These are phyloP conservation scores for Labia minor DNA, from an alignment of 2,888 invertebrate species.

Conservation along the genomic window DNA sequence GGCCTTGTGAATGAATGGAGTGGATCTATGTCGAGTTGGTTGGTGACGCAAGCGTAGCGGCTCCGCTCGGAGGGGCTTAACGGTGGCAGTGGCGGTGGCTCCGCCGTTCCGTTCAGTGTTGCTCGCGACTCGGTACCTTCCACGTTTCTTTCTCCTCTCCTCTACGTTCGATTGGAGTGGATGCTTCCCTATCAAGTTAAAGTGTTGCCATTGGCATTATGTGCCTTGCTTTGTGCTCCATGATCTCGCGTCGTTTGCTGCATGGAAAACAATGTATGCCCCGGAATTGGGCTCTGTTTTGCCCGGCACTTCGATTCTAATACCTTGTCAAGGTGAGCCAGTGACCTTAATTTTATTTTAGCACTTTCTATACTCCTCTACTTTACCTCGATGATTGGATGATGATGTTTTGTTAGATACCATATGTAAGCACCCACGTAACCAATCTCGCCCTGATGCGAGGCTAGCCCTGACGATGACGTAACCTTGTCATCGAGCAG, in stretches of 20 bases:
- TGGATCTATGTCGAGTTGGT: not conserved
- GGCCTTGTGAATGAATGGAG: not conserved
- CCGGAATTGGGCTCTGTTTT: not conserved
- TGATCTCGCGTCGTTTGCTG: not conserved
- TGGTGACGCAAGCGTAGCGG: not conserved
- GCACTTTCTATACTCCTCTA: not conserved
- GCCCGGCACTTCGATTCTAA: not conserved
- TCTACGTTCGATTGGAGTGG: too few relatives aligned
- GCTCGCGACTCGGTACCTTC: not conserved
- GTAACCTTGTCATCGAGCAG: conserved; percentile 1
- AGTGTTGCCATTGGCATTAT: not conserved
- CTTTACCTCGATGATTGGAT: not conserved
- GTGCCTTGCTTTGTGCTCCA: not conserved
- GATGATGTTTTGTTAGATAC: not conserved
- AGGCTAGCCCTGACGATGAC: not conserved
- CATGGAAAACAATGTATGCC: not conserved
- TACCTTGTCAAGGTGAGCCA: conserved; percentile 2
- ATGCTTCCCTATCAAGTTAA: too few relatives aligned
- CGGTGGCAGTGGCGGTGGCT: not conserved
- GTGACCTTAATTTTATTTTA: conserved; percentile 2
- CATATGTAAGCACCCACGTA: not conserved
- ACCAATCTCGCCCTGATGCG: not conserved
- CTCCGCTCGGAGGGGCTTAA: not conserved
- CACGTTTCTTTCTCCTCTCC: not conserved
- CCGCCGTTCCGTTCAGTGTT: not conserved